Evolutionary conservation across 2,113 vertebrate species (phyloP).

Genomic region (Dromaius novaehollandiae): DNA sequence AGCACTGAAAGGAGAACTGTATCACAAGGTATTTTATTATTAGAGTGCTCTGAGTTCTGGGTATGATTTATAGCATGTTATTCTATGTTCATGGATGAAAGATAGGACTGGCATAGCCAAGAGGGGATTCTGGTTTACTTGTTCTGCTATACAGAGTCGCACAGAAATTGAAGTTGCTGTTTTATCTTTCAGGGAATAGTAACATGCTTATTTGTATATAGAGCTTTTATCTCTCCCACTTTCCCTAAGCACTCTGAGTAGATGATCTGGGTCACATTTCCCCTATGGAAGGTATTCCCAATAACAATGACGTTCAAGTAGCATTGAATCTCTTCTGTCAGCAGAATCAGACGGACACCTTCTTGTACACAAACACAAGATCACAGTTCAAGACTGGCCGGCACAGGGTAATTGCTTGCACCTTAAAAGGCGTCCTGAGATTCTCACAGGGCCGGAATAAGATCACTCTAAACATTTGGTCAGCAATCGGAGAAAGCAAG

Average conservation of each 20-base stretch:
- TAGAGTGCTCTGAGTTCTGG: background rate
- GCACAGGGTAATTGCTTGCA: background rate
- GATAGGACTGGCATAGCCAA: background rate
- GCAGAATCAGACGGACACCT: background rate
- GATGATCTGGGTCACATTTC: background rate
- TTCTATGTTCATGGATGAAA: background rate
- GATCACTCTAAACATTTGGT: background rate
- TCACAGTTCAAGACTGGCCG: background rate
- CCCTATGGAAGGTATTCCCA: background rate
- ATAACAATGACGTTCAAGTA: background rate
- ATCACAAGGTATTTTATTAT: conserved; percentile 20
- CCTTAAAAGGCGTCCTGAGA: background rate
- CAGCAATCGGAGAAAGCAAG: background rate
- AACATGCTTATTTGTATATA: background rate
- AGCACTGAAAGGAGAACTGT: background rate
- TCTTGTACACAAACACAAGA: background rate
- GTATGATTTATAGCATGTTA: background rate
- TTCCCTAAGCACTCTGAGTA: background rate
- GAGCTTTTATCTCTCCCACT: background rate
- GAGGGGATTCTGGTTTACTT: background rate
- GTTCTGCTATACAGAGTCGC: background rate
- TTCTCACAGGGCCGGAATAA: background rate
- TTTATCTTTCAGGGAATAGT: background rate
- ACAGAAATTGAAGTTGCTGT: background rate
- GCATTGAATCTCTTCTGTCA: background rate